Evolutionary conservation across 2,888 invertebrate species (phyloP).

Genomic region (Cheilosia pagana): DNA sequence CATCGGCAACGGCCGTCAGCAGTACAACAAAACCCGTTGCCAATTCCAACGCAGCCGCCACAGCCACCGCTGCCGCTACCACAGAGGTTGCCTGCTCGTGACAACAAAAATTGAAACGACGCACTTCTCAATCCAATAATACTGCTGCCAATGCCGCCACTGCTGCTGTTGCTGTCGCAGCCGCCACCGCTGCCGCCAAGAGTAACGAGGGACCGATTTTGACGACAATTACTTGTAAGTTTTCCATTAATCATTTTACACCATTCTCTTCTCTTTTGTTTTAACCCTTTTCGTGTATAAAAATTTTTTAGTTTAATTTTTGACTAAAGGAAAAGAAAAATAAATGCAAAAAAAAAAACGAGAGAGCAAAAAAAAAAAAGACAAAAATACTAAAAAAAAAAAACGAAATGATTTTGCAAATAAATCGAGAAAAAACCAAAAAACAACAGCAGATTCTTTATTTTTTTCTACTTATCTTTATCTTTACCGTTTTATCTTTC

Average conservation of each 20-base stretch:
- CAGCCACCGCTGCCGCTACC: constrained; percentile 71
- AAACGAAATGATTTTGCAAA: constrained; percentile 66
- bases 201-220: constrained; percentile 78
- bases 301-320: constrained; percentile 64
- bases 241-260: constrained; percentile 77
- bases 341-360: constrained; percentile 16
- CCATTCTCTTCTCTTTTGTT: constrained; percentile 49
- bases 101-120: constrained; percentile 78
- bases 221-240: constrained; percentile 84
- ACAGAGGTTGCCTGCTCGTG: constrained; percentile 83
- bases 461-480: constrained; percentile 61
- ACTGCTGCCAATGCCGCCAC: constrained; percentile 82
- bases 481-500: neutral
- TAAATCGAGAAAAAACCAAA: constrained; percentile 69
- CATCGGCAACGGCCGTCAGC: constrained; percentile 70
- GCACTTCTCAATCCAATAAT: constrained; percentile 77
- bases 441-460: constrained; percentile 61
- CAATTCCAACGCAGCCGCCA: constrained; percentile 43
- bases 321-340: constrained; percentile 78
- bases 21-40: constrained; percentile 66
- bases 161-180: constrained; percentile 16
- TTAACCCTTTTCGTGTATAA: constrained; percentile 65
- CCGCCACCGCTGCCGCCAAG: constrained; percentile 28
- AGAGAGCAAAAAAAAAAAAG: constrained; percentile 17
- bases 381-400: constrained; percentile 16